Percentiles rank a stretch among this genome's conserved stretches.
Evolutionary conservation across 2,888 invertebrate species (phyloP).

Genomic region (Corythucha ciliata): DNA sequence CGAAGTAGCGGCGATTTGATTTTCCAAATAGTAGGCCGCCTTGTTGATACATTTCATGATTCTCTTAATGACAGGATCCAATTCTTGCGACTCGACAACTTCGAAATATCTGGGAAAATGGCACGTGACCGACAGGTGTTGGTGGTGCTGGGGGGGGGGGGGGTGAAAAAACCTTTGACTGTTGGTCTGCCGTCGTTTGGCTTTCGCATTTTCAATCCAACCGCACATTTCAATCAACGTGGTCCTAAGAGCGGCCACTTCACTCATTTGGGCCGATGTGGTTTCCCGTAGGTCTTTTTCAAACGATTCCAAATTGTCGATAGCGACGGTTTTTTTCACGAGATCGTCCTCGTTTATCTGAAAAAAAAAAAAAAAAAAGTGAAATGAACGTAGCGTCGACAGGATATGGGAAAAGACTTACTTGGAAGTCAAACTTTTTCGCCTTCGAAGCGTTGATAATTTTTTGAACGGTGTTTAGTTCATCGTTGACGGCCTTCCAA

Average conservation of each 20-base stretch:
- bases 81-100: constrained; percentile 42
- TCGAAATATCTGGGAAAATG: constrained; percentile 39
- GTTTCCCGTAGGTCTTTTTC: constrained; percentile 53
- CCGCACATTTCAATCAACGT: constrained; percentile 47
- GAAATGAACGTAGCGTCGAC: constrained; percentile 2
- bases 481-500: no score
- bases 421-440: no score
- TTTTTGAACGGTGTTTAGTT: no score
- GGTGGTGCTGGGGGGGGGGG: no score
- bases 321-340: constrained; percentile 45
- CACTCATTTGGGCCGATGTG: constrained; percentile 50
- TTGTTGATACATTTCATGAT: constrained; percentile 60
- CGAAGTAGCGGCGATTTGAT: constrained; percentile 62
- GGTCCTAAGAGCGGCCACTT: constrained; percentile 48
- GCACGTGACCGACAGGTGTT: no score
- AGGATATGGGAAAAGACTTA: no score
- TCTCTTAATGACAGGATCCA: constrained; percentile 58
- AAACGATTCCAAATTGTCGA: constrained; percentile 51
- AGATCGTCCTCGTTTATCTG: constrained; percentile 50
- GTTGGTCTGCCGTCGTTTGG: constrained; percentile 39
- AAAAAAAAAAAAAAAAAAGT: constrained; percentile 21
- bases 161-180: constrained; percentile 34
- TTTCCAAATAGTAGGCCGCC: constrained; percentile 61
- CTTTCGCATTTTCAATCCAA: constrained; percentile 50
- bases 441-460: no score